phyloP scores from a whole-genome alignment of 2,797 vertebrate genomes.

The Austrolebias charrua region DNA sequence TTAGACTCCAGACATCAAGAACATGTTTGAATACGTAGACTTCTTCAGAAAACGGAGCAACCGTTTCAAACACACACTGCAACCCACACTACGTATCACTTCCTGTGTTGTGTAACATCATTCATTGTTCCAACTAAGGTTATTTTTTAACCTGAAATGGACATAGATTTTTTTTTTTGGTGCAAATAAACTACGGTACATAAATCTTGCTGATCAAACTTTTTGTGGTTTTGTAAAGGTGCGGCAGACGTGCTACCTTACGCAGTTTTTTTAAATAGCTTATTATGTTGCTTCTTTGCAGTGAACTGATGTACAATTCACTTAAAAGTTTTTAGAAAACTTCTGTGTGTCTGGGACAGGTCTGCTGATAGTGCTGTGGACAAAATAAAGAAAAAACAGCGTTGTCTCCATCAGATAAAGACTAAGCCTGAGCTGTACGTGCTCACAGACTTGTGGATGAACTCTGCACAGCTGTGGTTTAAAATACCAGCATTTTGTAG shows the following conservation, averaged over 20 bases:
- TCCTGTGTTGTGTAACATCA: conserved; percentile 8
- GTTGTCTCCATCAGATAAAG: conserved; percentile 64
- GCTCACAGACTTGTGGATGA: conserved; percentile 7
- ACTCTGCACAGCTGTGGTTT: background rate
- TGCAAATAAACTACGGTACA: conserved; percentile 1
- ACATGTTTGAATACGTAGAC: background rate
- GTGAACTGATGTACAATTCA: conserved; percentile 2
- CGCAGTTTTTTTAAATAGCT: background rate
- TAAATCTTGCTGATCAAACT: background rate
- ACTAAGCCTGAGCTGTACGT: conserved; percentile 34
- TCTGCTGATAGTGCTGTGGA: conserved; percentile 43
- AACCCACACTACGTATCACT: conserved; percentile 5
- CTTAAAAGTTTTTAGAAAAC: conserved; percentile 17
- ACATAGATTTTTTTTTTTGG: conserved; percentile 1
- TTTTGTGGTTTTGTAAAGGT: conserved; percentile 4
- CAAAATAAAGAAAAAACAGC: conserved; percentile 42
- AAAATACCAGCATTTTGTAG: conserved; percentile 4
- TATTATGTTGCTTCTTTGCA: conserved; percentile 5
- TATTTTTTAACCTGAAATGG: background rate
- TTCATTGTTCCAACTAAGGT: background rate
- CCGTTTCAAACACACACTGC: background rate
- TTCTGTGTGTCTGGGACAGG: conserved; percentile 15
- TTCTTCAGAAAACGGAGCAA: background rate
- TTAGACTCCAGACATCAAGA: conserved; percentile 3
- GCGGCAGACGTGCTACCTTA: conserved; percentile 1